Evolutionary conservation across 1,140 invertebrate species (phyloP).

Genomic region (Heterodera carotae): DNA sequence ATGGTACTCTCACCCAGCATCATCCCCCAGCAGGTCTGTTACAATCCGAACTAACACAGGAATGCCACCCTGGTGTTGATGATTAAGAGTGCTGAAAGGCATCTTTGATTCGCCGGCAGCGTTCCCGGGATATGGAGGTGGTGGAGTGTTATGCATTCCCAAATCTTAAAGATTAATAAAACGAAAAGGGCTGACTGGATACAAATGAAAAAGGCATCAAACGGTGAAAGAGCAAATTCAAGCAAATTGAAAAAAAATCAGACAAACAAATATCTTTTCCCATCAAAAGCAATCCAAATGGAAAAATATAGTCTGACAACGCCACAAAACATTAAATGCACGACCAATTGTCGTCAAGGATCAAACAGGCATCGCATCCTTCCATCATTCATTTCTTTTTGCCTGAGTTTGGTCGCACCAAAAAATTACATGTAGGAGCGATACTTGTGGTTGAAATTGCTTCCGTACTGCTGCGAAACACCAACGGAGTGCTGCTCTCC

Average conservation of each 20-base stretch:
- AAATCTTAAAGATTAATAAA: too few species aligned
- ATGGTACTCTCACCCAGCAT: background rate
- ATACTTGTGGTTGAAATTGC: slow-evolving; percentile 20
- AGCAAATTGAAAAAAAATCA: too few species aligned
- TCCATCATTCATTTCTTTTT: background rate
- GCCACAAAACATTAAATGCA: background rate
- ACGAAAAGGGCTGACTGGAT: too few species aligned
- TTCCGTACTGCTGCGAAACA: slow-evolving; percentile 13
- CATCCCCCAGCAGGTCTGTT: too few species aligned
- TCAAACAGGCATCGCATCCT: background rate
- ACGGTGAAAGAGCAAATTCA: too few species aligned
- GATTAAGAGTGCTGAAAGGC: too few species aligned
- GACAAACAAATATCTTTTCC: too few species aligned
- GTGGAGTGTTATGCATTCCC: background rate
- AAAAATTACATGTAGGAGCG: slow-evolving; percentile 19
- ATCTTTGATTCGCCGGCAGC: background rate
- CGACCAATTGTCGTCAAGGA: background rate
- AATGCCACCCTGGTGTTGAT: background rate
- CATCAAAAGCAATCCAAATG: background rate
- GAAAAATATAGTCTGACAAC: background rate
- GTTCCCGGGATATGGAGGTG: background rate
- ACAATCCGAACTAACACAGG: background rate
- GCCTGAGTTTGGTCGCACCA: background rate
- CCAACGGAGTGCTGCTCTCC: slow-evolving; percentile 1
- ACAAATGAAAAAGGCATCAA: too few species aligned